Percentiles rank a stretch among this genome's conserved stretches.
phyloP scores from a whole-genome alignment of 2,888 invertebrate species.

The Aspidiotus destructor region DNA sequence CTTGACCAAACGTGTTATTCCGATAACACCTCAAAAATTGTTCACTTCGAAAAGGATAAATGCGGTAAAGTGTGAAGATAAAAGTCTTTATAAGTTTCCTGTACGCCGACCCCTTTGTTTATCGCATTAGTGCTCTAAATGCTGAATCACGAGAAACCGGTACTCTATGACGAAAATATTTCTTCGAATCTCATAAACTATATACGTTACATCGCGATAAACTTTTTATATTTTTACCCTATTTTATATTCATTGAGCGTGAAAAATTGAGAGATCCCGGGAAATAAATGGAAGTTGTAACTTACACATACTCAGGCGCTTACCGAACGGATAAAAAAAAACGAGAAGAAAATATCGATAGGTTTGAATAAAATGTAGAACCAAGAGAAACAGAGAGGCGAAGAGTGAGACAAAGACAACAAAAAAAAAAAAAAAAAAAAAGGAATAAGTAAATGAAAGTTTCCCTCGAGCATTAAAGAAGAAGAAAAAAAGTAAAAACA shows the following conservation, averaged over 20 bases:
- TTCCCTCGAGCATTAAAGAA: constrained; percentile 27
- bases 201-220: constrained; percentile 25
- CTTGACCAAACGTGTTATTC: too few relatives aligned
- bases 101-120: too few relatives aligned
- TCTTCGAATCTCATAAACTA: constrained; percentile 19
- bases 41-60: too few relatives aligned
- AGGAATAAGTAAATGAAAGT: constrained; percentile 32
- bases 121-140: too few relatives aligned
- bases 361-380: constrained; percentile 25
- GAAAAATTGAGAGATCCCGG: constrained; percentile 24
- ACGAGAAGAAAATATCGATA: constrained; percentile 26
- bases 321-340: constrained; percentile 18
- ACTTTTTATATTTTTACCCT: constrained; percentile 33
- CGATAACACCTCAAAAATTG: too few relatives aligned
- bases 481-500: constrained; percentile 31
- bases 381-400: too few relatives aligned
- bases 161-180: constrained; percentile 4
- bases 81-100: too few relatives aligned
- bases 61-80: too few relatives aligned
- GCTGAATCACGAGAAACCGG: too few relatives aligned
- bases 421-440: constrained; percentile 19
- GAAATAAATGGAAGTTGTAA: constrained; percentile 30
- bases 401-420: too few relatives aligned
- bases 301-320: constrained; percentile 20
- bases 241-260: constrained; percentile 31